Conservation (phyloP, 2,888 invertebrate genomes). For the Bellardia bayeri region DNA sequence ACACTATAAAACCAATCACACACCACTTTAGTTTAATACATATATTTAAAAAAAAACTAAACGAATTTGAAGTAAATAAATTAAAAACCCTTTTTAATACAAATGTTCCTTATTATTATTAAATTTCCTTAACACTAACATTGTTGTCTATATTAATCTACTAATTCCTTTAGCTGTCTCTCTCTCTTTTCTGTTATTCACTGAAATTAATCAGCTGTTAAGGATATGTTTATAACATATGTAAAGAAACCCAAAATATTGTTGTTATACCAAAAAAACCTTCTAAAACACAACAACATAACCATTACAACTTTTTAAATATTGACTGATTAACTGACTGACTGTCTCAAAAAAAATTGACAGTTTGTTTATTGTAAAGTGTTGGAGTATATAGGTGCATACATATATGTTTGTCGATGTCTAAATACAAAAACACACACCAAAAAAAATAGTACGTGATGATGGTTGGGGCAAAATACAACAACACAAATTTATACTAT, state of each 20-base stretch:
- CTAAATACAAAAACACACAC: conserved; percentile 2
- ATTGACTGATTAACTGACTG: no score
- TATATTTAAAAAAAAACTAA: no score
- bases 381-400: conserved; percentile 27
- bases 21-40: no score
- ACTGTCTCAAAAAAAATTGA: background rate
- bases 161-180: background rate
- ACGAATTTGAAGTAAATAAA: no score
- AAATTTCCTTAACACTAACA: no score
- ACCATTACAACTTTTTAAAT: background rate
- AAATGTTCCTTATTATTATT: no score
- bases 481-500: background rate
- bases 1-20: no score
- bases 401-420: background rate
- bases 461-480: conserved; percentile 5
- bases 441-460: conserved; percentile 1
- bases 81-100: no score
- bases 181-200: conserved; percentile 4
- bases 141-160: background rate
- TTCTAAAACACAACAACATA: background rate
- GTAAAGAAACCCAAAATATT: background rate
- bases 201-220: conserved; percentile 60
- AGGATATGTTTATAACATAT: conserved; percentile 50
- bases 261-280: background rate
- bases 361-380: background rate